These are phyloP conservation scores for Peromyscus melanophrys DNA, from an alignment of 2,797 vertebrate species.

Conservation along the genomic window DNA sequence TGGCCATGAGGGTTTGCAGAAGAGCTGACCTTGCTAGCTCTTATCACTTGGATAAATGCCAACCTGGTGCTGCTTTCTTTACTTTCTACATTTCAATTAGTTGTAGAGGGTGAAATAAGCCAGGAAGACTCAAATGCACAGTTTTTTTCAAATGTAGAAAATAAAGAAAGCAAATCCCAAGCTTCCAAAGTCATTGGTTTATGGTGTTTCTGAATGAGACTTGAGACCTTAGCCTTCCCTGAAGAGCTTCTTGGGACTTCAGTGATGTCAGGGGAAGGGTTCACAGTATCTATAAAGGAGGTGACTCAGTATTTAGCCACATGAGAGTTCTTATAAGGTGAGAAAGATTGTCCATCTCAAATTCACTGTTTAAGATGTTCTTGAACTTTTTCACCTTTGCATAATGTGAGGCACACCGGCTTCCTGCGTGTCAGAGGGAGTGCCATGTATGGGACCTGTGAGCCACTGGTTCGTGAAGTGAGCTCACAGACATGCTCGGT, in stretches of 20 bases:
- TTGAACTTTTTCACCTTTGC: constrained; percentile 19
- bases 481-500: neutral
- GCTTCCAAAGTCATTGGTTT: constrained; percentile 1
- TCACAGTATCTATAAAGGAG: neutral
- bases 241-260: neutral
- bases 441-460: neutral
- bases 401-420: neutral
- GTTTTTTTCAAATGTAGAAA: neutral
- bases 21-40: constrained; percentile 17
- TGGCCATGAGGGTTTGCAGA: neutral
- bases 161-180: neutral
- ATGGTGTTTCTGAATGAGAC: neutral
- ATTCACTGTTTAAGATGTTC: neutral
- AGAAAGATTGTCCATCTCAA: neutral
- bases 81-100: neutral
- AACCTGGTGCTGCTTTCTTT: constrained; percentile 4
- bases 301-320: accelerated
- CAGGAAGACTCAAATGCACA: neutral
- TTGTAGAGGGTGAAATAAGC: neutral
- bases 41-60: neutral
- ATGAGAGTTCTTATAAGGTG: neutral
- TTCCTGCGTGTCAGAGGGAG: neutral
- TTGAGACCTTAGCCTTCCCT: neutral
- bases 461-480: neutral
- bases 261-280: neutral